Evolutionary conservation across 2,888 invertebrate genomes (phyloP).

Genomic region (Axea sp.): DNA sequence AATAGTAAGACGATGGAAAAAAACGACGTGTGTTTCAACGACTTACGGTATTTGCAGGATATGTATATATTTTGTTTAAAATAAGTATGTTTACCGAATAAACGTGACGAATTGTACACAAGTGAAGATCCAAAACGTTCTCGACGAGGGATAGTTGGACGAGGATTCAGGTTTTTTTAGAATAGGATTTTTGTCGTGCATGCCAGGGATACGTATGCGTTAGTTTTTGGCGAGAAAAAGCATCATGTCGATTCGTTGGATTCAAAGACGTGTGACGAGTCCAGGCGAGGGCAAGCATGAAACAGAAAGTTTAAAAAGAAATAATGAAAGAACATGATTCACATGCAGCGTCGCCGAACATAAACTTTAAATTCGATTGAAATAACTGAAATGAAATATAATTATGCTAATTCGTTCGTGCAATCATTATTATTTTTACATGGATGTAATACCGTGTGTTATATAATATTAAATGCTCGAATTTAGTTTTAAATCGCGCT

Average conservation of each 20-base stretch:
- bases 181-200: conserved; percentile 46
- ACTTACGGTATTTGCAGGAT: conserved; percentile 63
- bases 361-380: conserved; percentile 41
- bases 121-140: conserved; percentile 32
- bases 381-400: conserved; percentile 36
- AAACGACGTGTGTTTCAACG: conserved; percentile 53
- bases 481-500: too few species aligned
- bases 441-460: conserved; percentile 41
- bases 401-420: conserved; percentile 52
- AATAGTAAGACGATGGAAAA: conserved; percentile 46
- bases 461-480: too few species aligned
- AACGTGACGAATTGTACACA: conserved; percentile 30
- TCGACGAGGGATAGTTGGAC: conserved; percentile 22
- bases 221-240: conserved; percentile 64
- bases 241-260: conserved; percentile 69
- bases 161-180: conserved; percentile 40
- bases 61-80: conserved; percentile 27
- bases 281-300: conserved; percentile 80
- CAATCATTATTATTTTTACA: conserved; percentile 8
- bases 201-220: conserved; percentile 48
- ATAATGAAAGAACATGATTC: conserved; percentile 76
- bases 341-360: conserved; percentile 63
- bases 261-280: conserved; percentile 77
- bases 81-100: conserved; percentile 49
- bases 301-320: conserved; percentile 79